Base-by-base conservation (phyloP, 2,888 invertebrate genomes). In the Biston betularia region DNA sequence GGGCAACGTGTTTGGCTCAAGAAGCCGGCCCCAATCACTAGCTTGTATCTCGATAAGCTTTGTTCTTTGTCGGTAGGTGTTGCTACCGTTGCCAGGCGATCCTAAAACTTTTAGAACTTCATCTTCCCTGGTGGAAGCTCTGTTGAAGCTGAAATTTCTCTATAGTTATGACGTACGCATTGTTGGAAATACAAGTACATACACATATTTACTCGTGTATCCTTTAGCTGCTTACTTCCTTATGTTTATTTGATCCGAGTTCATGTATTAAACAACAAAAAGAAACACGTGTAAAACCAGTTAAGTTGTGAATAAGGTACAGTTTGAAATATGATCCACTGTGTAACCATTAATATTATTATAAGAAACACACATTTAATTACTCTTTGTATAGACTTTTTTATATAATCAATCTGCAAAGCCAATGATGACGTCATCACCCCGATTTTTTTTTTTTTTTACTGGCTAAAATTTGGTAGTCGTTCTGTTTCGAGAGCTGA, bases 1-100 rank as follows among this genome's bases (percentile, higher is more conserved):
- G 67, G 63, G 54, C 67, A 67, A 45, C 63, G 58, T 40, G 63
- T 63, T 67, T 63, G 67, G 67, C 63, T 57, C 67, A 54, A 67
- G 67, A 54, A 67, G 38, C 58, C 54, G 54, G 63, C 54, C 56
- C 63, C 67, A 67, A 67, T 67, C 59, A 67, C 42, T 58, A 54
- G 50, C 46, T 49, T 52, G 58, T 58, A 50, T 67, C 58, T 63
- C 54, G 35, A 67, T 63, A 58, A 58, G 66, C 66, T 63, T 66
- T 66, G 62, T 67, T 63, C 62, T 44, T 62, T 57, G 50, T 48
- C 50, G 9, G 48, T 34, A 61, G 14, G 65, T 55, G 60, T 49
- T 54, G 42, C 49, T 24, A 38, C 44, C 53, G 46, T 56, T 42
- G 38, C 56, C 38, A 50, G 65, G 56, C 50, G 45, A 52, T 56